Base-by-base conservation (phyloP, 2,797 vertebrate species). In the Channallabes apus region DNA sequence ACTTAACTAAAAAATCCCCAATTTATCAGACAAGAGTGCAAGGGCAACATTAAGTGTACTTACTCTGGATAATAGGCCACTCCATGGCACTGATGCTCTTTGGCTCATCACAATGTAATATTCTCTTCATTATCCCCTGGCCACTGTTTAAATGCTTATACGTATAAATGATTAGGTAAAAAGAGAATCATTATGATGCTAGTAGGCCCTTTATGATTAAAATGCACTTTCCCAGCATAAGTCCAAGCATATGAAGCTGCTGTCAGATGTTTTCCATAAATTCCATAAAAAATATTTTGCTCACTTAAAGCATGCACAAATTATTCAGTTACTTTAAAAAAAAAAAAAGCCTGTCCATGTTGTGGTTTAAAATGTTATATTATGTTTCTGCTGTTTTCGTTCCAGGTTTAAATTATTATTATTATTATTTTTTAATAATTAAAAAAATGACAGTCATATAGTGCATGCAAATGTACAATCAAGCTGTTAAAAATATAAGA, bases 21-120 rank as follows among this genome's bases (percentile, higher is more conserved):
- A 6, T 27, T 75, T 3, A 29, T 54, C 27, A 75, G 3, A 59
- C 1, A 59, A 58, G 54, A 77, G 12, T 0, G 15, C 15, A 64
- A 80, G 65, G 59, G 62, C 67, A 54, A 24, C 22, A 77, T 82
- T 64, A 69, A 84, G 65, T 76, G 65, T 79, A 82, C 75, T 27
- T 46, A 51, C 24, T 73, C 71, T 80, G 76, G 32, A 77, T 59
- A 85, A 86, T 86, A 86, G 84, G 83, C 86, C 83, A 85, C 27
- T 73, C 20, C 38, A 81, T 75, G 77, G 38, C 71, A 84, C 78
- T 73, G 54, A 80, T 59, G 17, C 77, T 24, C 46, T 51, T 51
- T 51, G 11, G 51, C 51, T 54, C 51, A 54, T 54, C 51, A 54
- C 51, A 17, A 82, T 18, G 29, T 14, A 4, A 22, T 79, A 12